Evolutionary conservation across 2,888 invertebrate species (phyloP).

Genomic region (Unio pictorum): DNA sequence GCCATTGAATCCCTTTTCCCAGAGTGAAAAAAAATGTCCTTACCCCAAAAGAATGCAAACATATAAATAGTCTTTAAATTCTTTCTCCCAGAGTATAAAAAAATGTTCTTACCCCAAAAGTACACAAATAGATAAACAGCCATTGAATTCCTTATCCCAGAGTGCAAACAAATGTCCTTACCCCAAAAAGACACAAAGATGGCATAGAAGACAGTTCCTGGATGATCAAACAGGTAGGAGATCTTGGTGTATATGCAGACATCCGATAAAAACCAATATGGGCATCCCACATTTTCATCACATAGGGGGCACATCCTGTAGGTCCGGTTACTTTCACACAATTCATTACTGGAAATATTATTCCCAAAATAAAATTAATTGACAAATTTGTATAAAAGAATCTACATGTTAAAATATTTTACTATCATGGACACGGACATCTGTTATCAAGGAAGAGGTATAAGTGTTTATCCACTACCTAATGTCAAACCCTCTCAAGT

Average conservation of each 20-base stretch:
- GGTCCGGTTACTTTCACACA: slow-evolving; percentile 72
- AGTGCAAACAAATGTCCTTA: slow-evolving; percentile 49
- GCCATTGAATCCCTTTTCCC: no score
- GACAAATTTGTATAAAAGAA: neutral
- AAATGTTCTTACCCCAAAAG: slow-evolving; percentile 73
- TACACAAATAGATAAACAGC: slow-evolving; percentile 70
- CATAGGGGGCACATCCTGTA: slow-evolving; percentile 76
- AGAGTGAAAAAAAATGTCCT: slow-evolving; percentile 25
- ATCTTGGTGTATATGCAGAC: slow-evolving; percentile 74
- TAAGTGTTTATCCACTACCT: no score
- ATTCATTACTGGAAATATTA: slow-evolving; percentile 68
- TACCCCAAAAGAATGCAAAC: slow-evolving; percentile 73
- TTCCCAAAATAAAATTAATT: neutral
- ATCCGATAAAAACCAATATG: slow-evolving; percentile 75
- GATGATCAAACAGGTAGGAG: slow-evolving; percentile 76
- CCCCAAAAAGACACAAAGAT: slow-evolving; percentile 76
- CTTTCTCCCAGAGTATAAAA: no score
- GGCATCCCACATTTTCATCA: slow-evolving; percentile 74
- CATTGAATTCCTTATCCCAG: no score
- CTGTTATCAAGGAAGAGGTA: no score
- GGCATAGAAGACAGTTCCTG: slow-evolving; percentile 76
- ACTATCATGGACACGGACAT: neutral
- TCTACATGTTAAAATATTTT: neutral
- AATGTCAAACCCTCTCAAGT: no score
- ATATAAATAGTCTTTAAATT: no score